Evolutionary conservation across 2,888 invertebrate genomes (phyloP), one percentile per base, ranked within the genome.

Genomic region (Cactoblastis cactorum): DNA sequence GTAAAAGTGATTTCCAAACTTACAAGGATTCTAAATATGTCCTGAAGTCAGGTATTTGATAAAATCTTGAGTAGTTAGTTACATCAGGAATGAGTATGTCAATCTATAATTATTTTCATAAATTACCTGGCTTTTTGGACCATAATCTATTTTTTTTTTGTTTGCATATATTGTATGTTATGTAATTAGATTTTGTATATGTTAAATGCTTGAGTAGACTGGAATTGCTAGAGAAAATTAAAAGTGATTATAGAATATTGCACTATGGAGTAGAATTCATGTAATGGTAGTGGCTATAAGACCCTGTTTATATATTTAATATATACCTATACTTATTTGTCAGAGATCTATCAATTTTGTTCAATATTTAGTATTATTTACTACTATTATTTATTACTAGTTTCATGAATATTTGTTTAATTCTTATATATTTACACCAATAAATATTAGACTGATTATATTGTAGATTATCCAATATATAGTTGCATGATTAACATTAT

Each of bases 21-120:
- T 92, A 92, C 64, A 92, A 93, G 77, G 92, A 92, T 53, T 91
- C 92, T 55, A 95, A 94, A 83, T 94, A 94, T 73, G 83, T 94
- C 72, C 80, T 95, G 46, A 93, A 92, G 73, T 91, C 93, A 79
- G 89, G 90, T 89, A 83, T 65, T 63, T 61, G 67, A 65, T 69
- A 65, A 51, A 45, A 48, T 48, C 15, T 56, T 53, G 46, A 49
- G 51, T 58, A 47, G 45, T 39, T 58, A 47, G 45, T 39, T 38
- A 52, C 58, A 54, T 51, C 45, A 45, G 48, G 47, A 50, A 49
- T 55, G 49, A 52, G 50, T n/a, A 28, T 22, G 22, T 63, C 33
- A 41, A 14, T 33, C n/a, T 56, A 22, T 41, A 50, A 43, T 52
- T 55, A 49, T 50, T 53, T 49, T 55, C 49, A 39, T 15, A 15